Base-by-base conservation (phyloP, 30 jellyfish, hydroid and myxozoan genomes). In the Aurelia aurita complex sp. Pacific region DNA sequence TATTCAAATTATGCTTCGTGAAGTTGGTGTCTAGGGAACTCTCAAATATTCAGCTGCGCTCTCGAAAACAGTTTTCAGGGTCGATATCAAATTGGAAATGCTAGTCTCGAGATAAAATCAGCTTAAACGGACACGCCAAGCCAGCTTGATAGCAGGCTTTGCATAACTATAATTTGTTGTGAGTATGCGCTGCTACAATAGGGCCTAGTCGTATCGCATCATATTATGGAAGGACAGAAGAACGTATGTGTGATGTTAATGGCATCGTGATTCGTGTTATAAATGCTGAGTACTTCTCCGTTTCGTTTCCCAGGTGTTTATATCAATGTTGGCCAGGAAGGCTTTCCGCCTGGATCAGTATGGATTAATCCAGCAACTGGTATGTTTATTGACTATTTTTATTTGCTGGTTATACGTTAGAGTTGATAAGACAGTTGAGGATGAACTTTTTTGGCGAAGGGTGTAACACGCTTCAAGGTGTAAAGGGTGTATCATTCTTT, bases 281-380 rank as follows among this genome's bases (percentile, higher is more conserved):
- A 16, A 53, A 82, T 82, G 91, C 80, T 82, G 67, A 82, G 85
- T 3, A 70, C 86, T 15, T 71, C 85, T 60, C 38, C 91, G 51
- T 38, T 75, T 82, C 91, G 91, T 60, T 72, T 75, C n/a, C 91
- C 91, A 82, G 91, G 91, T 82, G 85, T 82, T 34, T 82, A 70
- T 79, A 59, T 70, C 73, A 82, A 82, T 64, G 80, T 72, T 82
- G 91, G 91, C 36, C 85, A 71, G 62, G 96, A 86, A 69, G 83
- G 90, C 67, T 52, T 74, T 52, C 66, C 96, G 38, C 96, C 96
- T 19, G 90, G 96, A 43, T 73, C 96, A 15, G 60, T 86, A 62
- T 69, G 87, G 85, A 70, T 86, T 55, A 86, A 77, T 72, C 96
- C 89, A 16, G 81, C 81, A 33, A 76, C 96, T 42, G 96, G 96